phyloP scores from a whole-genome alignment of 1,140 invertebrate species.

The Nixonia krombeini region DNA sequence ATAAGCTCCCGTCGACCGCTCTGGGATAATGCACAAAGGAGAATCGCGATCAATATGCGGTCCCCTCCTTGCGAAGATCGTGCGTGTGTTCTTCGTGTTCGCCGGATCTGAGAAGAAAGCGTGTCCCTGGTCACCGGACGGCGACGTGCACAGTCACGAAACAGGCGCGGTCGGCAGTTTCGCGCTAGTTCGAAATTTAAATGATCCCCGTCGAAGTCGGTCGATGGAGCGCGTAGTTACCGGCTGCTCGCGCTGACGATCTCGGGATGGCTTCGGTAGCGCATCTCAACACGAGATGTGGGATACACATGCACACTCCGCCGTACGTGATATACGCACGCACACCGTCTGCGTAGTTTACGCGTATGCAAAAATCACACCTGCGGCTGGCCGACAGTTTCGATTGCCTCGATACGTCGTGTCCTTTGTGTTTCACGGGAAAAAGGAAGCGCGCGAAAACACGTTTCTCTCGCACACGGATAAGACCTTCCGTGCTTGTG shows the following conservation, averaged over 20 bases:
- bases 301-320: not conserved
- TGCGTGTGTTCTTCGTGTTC: not conserved
- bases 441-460: too few species aligned
- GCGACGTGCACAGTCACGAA: too few species aligned
- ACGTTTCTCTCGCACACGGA: too few species aligned
- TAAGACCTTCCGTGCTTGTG: too few species aligned
- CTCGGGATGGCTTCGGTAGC: constrained; percentile 11
- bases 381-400: too few species aligned
- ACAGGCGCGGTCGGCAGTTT: not conserved
- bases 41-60: constrained; percentile 35
- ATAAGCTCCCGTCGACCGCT: constrained; percentile 12
- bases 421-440: too few species aligned
- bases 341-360: too few species aligned
- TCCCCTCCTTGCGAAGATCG: not conserved
- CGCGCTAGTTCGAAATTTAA: not conserved
- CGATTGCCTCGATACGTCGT: too few species aligned
- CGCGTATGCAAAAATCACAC: too few species aligned
- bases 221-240: constrained; percentile 12
- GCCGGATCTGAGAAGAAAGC: not conserved
- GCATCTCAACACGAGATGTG: not conserved
- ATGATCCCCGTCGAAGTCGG: not conserved
- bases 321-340: not conserved
- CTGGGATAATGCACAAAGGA: constrained; percentile 12
- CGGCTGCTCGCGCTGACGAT: constrained; percentile 10
- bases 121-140: not conserved